Evolutionary conservation across 2,888 invertebrate genomes (phyloP).

Genomic region (Galerucella calmariensis): DNA sequence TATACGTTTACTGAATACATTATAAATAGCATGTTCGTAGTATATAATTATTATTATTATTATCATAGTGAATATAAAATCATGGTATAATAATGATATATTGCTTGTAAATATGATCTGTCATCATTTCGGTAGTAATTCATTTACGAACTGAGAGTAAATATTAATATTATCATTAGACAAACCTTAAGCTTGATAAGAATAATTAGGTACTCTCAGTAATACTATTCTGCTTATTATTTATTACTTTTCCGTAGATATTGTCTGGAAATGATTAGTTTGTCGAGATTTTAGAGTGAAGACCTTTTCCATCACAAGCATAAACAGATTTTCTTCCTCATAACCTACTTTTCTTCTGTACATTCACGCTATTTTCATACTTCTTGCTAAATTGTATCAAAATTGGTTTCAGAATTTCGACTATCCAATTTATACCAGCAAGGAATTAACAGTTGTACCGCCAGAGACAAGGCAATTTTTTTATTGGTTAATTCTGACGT

Average conservation of each 20-base stretch:
- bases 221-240: background rate
- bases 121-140: background rate
- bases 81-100: background rate
- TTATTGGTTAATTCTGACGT: slow-evolving; percentile 47
- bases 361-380: background rate
- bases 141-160: background rate
- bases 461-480: slow-evolving; percentile 39
- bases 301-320: no score
- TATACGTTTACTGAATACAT: no score
- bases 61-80: background rate
- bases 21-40: no score
- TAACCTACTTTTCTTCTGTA: no score
- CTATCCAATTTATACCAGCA: slow-evolving; percentile 15
- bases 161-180: background rate
- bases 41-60: no score
- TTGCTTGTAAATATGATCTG: slow-evolving; percentile 2
- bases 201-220: background rate
- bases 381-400: background rate
- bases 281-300: background rate
- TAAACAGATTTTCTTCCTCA: no score
- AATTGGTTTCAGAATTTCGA: slow-evolving; percentile 18
- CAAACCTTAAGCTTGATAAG: slow-evolving; percentile 2
- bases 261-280: background rate
- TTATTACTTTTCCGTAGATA: background rate
- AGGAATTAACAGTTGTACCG: slow-evolving; percentile 28